Evolutionary conservation across 2,113 vertebrate species (phyloP).

Genomic region (Leiothrix lutea): DNA sequence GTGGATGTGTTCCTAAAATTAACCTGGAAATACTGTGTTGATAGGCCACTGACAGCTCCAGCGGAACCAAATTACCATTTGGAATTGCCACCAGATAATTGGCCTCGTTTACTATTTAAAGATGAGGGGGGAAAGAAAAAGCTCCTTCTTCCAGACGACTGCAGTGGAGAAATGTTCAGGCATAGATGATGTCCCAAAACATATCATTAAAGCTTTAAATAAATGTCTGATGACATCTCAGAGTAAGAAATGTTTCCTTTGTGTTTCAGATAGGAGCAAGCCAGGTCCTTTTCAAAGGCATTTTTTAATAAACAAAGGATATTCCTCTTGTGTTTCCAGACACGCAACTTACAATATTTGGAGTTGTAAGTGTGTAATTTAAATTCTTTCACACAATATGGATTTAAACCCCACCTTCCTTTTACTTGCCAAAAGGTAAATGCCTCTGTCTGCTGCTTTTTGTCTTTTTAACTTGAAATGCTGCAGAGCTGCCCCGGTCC

Average conservation of each 20-base stretch:
- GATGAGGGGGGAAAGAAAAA: neutral
- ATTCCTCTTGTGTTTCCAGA: neutral
- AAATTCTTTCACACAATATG: neutral
- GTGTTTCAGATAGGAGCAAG: neutral
- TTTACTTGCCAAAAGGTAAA: slow-evolving; percentile 8
- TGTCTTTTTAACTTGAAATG: neutral
- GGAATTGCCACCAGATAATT: slow-evolving; percentile 45
- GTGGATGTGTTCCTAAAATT: slow-evolving; percentile 14
- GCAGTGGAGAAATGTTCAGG: slow-evolving; percentile 19
- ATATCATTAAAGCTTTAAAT: slow-evolving; percentile 57
- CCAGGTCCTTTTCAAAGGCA: slow-evolving; percentile 14
- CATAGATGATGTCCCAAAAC: neutral
- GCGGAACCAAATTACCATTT: neutral
- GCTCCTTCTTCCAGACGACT: slow-evolving; percentile 5
- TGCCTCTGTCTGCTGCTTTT: slow-evolving; percentile 4
- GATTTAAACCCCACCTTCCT: neutral
- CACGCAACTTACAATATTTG: neutral
- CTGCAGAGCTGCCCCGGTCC: neutral
- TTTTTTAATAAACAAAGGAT: neutral
- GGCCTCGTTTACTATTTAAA: slow-evolving; percentile 55
- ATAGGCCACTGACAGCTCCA: neutral
- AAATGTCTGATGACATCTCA: neutral
- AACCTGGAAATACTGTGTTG: neutral
- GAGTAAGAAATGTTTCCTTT: neutral
- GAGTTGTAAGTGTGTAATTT: neutral